Conservation (phyloP, 2,797 vertebrate genomes). For the Neoniphon sammara region DNA sequence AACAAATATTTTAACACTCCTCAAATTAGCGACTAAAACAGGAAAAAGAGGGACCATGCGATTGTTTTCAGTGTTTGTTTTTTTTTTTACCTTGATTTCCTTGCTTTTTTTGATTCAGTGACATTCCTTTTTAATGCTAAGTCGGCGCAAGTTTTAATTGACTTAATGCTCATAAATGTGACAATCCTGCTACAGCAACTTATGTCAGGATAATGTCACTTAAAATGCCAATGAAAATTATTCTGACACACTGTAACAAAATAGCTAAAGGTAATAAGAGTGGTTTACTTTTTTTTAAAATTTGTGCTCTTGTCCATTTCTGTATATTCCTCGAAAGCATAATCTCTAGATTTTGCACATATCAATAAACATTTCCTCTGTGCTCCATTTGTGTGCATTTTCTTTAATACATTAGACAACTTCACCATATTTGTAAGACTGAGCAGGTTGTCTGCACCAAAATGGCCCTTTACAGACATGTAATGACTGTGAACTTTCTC, state of each 20-base stretch:
- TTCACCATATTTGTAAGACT: slow-evolving; percentile 50
- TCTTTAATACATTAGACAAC: slow-evolving; percentile 46
- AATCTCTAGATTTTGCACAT: slow-evolving; percentile 53
- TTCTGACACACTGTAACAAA: neutral
- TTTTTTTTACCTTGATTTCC: neutral
- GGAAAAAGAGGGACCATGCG: slow-evolving; percentile 49
- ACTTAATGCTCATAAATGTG: slow-evolving; percentile 10
- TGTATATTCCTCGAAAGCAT: slow-evolving; percentile 44
- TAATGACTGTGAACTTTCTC: slow-evolving; percentile 47
- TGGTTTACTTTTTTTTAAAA: slow-evolving; percentile 59
- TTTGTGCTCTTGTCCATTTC: slow-evolving; percentile 46
- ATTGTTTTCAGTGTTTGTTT: slow-evolving; percentile 2
- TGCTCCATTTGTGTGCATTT: slow-evolving; percentile 60
- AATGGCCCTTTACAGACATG: slow-evolving; percentile 51
- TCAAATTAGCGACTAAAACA: neutral
- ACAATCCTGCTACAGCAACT: neutral
- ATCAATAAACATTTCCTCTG: slow-evolving; percentile 73
- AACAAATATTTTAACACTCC: slow-evolving; percentile 6
- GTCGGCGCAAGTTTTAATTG: slow-evolving; percentile 16
- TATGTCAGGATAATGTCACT: neutral
- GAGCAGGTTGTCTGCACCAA: slow-evolving; percentile 27
- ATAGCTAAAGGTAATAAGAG: slow-evolving; percentile 14
- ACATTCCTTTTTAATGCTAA: neutral
- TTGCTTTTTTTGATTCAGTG: neutral
- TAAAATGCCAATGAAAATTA: neutral